Conservation (phyloP, 2,113 vertebrate species). For the Engystomops pustulosus region DNA sequence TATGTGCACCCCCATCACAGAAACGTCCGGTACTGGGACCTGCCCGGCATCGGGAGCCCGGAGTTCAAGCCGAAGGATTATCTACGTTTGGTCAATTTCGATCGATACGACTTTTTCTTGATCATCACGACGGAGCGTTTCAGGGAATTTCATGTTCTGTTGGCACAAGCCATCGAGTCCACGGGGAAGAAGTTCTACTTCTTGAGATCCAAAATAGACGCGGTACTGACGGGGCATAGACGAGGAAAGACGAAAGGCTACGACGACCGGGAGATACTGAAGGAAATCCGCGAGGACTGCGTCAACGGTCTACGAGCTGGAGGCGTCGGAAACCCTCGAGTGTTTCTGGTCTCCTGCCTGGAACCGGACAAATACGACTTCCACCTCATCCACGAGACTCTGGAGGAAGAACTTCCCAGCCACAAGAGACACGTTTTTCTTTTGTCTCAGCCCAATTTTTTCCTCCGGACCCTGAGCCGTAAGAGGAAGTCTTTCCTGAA, state of each 20-base stretch:
- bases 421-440: constrained; percentile 61
- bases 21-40: constrained; percentile 64
- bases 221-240: constrained; percentile 36
- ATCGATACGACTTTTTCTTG: constrained; percentile 65
- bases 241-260: background rate
- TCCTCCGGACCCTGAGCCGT: constrained; percentile 32
- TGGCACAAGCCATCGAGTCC: constrained; percentile 60
- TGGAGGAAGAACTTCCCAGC: constrained; percentile 61
- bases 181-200: constrained; percentile 65
- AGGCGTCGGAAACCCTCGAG: constrained; percentile 25
- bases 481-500: constrained; percentile 12
- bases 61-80: constrained; percentile 61
- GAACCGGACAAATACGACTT: constrained; percentile 62
- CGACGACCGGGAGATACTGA: constrained; percentile 47
- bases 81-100: constrained; percentile 59
- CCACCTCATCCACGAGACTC: constrained; percentile 47
- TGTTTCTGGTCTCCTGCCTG: constrained; percentile 65
- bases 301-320: constrained; percentile 27
- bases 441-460: constrained; percentile 58
- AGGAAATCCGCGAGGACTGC: constrained; percentile 59
- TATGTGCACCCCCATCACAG: constrained; percentile 71
- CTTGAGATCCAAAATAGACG: constrained; percentile 65
- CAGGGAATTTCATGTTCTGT: constrained; percentile 44
- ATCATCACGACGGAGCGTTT: constrained; percentile 64
- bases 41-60: constrained; percentile 62